phyloP scores from a whole-genome alignment of 2,888 invertebrate species.

The Hydroisotoma schaefferi region DNA sequence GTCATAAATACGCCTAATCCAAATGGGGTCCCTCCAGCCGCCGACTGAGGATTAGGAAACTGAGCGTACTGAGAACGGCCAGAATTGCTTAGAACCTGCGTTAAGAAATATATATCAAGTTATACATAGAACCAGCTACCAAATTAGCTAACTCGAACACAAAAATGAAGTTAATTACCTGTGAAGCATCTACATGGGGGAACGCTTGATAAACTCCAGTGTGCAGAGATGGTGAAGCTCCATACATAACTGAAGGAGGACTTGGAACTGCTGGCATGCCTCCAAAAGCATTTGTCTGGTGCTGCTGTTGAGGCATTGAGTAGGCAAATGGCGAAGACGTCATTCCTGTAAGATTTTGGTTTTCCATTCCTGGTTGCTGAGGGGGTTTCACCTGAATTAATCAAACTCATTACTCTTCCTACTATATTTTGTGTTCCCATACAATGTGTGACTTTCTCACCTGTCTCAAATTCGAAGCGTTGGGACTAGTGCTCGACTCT shows the following conservation, averaged over 20 bases:
- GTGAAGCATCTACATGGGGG: slow-evolving; percentile 33
- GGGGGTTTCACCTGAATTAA: slow-evolving; percentile 11
- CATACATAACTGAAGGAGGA: slow-evolving; percentile 41
- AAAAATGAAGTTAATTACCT: slow-evolving; percentile 17
- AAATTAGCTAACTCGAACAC: neutral
- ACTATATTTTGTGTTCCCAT: neutral
- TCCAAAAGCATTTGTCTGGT: slow-evolving; percentile 36
- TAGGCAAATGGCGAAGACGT: slow-evolving; percentile 37
- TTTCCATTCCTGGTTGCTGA: slow-evolving; percentile 31
- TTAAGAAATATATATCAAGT: too few species aligned
- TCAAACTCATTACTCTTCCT: neutral
- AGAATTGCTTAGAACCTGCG: slow-evolving; percentile 23
- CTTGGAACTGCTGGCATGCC: slow-evolving; percentile 37
- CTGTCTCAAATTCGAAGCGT: slow-evolving; percentile 35
- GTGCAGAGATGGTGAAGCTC: slow-evolving; percentile 29
- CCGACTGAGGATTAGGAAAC: slow-evolving; percentile 25
- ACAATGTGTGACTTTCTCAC: slow-evolving; percentile 9
- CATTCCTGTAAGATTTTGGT: slow-evolving; percentile 37
- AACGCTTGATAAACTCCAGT: slow-evolving; percentile 40
- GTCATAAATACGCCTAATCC: slow-evolving; percentile 26
- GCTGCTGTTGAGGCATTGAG: slow-evolving; percentile 32
- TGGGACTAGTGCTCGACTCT: slow-evolving; percentile 46
- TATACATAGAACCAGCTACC: too few species aligned
- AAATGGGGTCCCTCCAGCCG: slow-evolving; percentile 23
- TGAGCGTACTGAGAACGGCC: slow-evolving; percentile 27